Percentiles rank a stretch among this genome's conserved stretches.
Conservation (phyloP, 2,888 invertebrate species). For the Andrena trimmerana region DNA sequence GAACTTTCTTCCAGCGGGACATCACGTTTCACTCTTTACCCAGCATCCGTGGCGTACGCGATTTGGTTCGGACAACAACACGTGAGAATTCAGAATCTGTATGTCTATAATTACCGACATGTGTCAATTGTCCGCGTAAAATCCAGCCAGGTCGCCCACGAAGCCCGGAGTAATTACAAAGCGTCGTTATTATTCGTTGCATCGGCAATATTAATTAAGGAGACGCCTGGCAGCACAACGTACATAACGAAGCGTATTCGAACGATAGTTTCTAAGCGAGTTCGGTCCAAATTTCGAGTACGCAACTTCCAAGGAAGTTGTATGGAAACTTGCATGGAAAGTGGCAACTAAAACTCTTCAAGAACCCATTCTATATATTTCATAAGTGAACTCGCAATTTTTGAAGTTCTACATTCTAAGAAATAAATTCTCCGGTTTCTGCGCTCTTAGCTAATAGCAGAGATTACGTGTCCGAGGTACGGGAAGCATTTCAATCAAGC, state of each 20-base stretch:
- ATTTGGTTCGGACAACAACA: conserved; percentile 37
- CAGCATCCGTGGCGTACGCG: background rate
- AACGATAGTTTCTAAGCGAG: too few relatives aligned
- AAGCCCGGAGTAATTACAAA: conserved; percentile 12
- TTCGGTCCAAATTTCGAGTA: background rate
- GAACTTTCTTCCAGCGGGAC: background rate
- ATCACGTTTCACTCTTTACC: conserved; percentile 37
- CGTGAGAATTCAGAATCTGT: conserved; percentile 46
- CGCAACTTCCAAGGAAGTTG: background rate
- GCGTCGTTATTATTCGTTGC: conserved; percentile 13
- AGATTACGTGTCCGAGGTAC: background rate
- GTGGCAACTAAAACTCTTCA: background rate
- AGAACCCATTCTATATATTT: background rate
- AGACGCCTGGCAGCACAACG: conserved; percentile 1
- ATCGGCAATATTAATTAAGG: background rate
- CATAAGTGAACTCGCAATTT: background rate
- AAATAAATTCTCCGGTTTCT: background rate
- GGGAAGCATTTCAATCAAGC: conserved; percentile 15
- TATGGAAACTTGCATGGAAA: background rate
- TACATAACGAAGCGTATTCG: background rate
- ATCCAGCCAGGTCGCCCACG: conserved; percentile 22
- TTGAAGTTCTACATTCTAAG: background rate
- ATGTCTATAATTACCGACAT: conserved; percentile 32
- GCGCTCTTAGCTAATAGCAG: background rate
- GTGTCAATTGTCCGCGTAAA: conserved; percentile 3